These are phyloP conservation scores for Bombus terrestris DNA, from an alignment of 1,140 invertebrate genomes.

Conservation along the genomic window DNA sequence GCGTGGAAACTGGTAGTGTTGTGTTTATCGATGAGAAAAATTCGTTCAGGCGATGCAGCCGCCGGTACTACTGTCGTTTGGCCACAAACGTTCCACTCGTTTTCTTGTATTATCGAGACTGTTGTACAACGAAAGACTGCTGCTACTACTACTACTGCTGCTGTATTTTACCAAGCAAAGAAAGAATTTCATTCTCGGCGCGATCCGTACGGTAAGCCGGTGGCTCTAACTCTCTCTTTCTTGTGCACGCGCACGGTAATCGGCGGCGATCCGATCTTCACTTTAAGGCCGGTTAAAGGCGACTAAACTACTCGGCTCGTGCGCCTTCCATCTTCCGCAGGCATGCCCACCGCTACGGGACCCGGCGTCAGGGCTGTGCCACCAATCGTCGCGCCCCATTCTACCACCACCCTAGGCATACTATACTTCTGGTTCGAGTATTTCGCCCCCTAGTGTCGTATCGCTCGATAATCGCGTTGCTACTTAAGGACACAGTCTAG, in stretches of 20 bases:
- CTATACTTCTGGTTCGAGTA: background rate
- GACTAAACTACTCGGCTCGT: conserved; percentile 52
- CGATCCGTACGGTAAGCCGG: conserved; percentile 57
- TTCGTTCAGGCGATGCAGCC: conserved; percentile 43
- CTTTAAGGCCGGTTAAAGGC: conserved; percentile 60
- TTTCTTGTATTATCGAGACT: conserved; percentile 42
- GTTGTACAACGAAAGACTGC: conserved; percentile 13
- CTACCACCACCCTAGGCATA: background rate
- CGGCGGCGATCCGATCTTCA: conserved; percentile 47
- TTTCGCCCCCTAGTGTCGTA: background rate
- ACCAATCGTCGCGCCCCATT: background rate
- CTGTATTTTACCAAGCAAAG: conserved; percentile 36
- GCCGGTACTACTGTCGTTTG: conserved; percentile 39
- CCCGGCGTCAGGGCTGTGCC: conserved; percentile 44
- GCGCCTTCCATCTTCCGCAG: conserved; percentile 54
- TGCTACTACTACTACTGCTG: conserved; percentile 39
- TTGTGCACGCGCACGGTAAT: conserved; percentile 50
- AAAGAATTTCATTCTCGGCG: conserved; percentile 69
- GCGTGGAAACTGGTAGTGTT: background rate
- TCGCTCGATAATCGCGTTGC: conserved; percentile 34
- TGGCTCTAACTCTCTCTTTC: conserved; percentile 43
- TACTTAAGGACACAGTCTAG: conserved; percentile 7
- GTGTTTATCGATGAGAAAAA: background rate
- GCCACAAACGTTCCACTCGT: conserved; percentile 47
- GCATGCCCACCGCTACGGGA: conserved; percentile 51